Evolutionary conservation across 2,113 vertebrate genomes (phyloP), one percentile per base, ranked within the genome.

Genomic region (Rhea americana): DNA sequence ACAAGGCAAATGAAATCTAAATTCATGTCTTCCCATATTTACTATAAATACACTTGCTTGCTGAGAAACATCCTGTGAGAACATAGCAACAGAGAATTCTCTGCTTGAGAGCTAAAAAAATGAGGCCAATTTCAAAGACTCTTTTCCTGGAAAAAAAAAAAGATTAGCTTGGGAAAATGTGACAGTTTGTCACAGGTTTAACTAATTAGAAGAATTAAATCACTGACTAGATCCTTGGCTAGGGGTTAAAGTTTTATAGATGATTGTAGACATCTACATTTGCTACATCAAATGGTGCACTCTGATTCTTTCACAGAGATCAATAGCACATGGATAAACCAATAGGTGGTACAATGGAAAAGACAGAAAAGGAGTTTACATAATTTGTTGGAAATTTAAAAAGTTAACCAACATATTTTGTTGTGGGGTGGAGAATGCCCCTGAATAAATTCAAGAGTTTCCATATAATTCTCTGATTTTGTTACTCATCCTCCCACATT

Each of bases 31-130:
- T 91, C 39, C 37, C 39, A 16, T 81, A 51, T 94, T 92, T 87
- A 65, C 68, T 93, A 91, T 85, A 90, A 94, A 96, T 88, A 87
- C 16, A 55, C 17, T 90, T 85, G 30, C 18, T 93, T 90, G 41
- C 59, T 91, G 91, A 94, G 73, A 93, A 96, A 91, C 59, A 93
- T 93, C 79, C 79, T 53, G 77, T 96, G 87, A 93, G 87, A 92
- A 83, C 26, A 70, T 77, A 90, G 45, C 50, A 91, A 76, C 47
- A 62, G 13, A 43, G 58, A 82, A n/a, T 66, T 89, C 80, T 32
- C 51, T 61, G 19, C 9, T 81, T n/a, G 28, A 93, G 68, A 85
- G 51, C 72, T 93, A 39, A 91, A 73, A 89, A 81, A 48, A 72
- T 81, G 77, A 94, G 13, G 43, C 41, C 63, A 82, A 18, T 56